Evolutionary conservation across 2,888 invertebrate species (phyloP).

Genomic region (Agrochola litura): DNA sequence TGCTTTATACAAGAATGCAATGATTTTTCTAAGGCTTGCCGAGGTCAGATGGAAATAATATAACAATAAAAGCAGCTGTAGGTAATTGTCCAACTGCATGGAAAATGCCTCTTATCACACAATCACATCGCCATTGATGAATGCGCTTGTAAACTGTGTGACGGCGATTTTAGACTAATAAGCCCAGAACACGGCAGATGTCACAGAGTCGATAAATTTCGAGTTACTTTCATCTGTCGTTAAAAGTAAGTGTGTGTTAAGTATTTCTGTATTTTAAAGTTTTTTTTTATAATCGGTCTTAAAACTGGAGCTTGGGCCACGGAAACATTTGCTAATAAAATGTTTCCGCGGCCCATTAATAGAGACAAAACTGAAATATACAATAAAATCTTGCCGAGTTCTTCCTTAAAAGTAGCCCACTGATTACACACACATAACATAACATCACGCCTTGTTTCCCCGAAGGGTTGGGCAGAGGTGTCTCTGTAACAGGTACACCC

Average conservation of each 20-base stretch:
- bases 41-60: constrained; percentile 30
- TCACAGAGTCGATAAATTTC: neutral
- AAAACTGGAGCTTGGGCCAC: neutral
- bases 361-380: no score
- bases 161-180: neutral
- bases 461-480: no score
- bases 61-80: constrained; percentile 27
- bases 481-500: no score
- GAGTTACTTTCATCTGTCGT: neutral
- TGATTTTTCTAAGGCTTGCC: constrained; percentile 34
- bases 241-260: no score
- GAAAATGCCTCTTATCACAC: constrained; percentile 11
- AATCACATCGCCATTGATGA: constrained; percentile 7
- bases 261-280: no score
- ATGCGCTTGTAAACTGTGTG: neutral
- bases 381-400: neutral
- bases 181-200: no score
- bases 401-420: neutral
- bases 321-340: no score
- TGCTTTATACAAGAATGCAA: constrained; percentile 28
- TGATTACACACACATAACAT: no score
- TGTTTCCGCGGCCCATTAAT: no score
- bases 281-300: neutral
- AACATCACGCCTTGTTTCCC: no score
- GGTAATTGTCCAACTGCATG: constrained; percentile 19